Evolutionary conservation across 1,140 invertebrate genomes (phyloP).

Genomic region (Aphaenogaster floridana): DNA sequence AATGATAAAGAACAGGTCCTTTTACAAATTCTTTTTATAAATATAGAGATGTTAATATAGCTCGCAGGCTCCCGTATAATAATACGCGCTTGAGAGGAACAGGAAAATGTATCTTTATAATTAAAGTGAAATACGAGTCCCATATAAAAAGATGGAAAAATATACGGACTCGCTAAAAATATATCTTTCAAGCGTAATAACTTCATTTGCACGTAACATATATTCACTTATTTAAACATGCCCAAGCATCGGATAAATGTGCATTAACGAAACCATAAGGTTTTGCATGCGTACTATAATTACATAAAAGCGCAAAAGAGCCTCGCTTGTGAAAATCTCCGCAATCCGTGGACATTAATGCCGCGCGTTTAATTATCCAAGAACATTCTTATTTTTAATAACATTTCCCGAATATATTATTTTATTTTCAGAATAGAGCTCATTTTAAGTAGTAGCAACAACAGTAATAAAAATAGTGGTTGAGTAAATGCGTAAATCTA

Average conservation of each 20-base stretch:
- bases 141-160: conserved; percentile 2
- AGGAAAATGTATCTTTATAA: conserved; percentile 11
- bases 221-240: conserved; percentile 27
- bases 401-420: background rate
- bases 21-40: background rate
- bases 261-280: conserved; percentile 17
- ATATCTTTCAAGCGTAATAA: background rate
- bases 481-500: background rate
- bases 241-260: conserved; percentile 1
- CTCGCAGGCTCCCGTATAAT: background rate
- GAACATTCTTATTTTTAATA: background rate
- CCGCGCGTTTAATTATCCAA: background rate
- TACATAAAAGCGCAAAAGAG: background rate
- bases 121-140: conserved; percentile 11
- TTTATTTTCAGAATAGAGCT: background rate
- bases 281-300: background rate
- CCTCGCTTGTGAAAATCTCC: background rate
- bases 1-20: background rate
- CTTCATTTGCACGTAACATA: conserved; percentile 13
- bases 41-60: conserved; percentile 1
- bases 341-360: background rate
- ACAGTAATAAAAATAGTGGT: background rate
- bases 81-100: background rate
- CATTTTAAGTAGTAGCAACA: background rate
- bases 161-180: conserved; percentile 5